Conservation (phyloP, 1,140 invertebrate species). For the Brachionus asplanchnoidis region DNA sequence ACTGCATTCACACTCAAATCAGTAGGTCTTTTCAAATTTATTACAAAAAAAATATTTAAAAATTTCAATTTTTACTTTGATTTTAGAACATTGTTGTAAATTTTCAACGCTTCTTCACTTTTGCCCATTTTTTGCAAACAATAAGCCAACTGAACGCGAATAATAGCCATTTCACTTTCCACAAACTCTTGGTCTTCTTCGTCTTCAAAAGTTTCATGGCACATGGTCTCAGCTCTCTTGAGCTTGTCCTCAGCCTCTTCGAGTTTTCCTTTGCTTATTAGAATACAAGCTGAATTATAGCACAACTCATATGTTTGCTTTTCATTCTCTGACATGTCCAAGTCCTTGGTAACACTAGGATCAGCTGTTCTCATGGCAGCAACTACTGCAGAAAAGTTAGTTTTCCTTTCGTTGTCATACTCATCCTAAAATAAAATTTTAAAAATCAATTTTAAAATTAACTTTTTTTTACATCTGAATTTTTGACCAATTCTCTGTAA, state of each 20-base stretch:
- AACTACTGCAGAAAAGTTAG: conserved; percentile 82
- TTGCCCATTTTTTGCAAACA: conserved; percentile 70
- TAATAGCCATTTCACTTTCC: conserved; percentile 78
- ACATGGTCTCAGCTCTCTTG: conserved; percentile 71
- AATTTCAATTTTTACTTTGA: conserved; percentile 49
- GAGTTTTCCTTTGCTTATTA: conserved; percentile 68
- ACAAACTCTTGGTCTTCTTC: conserved; percentile 82
- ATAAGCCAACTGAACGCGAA: conserved; percentile 81
- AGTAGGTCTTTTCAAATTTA: conserved; percentile 50
- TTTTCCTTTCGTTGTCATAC: conserved; percentile 84
- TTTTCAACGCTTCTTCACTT: conserved; percentile 62
- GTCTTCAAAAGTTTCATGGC: conserved; percentile 74
- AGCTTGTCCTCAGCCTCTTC: conserved; percentile 75
- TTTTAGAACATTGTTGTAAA: conserved; percentile 74
- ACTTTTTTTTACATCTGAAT: conserved; percentile 47
- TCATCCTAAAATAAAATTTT: conserved; percentile 64
- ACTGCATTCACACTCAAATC: conserved; percentile 80
- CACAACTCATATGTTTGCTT: conserved; percentile 76
- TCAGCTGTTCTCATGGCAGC: conserved; percentile 53
- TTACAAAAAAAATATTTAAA: neutral
- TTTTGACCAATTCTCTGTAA: conserved; percentile 65
- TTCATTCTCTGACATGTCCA: conserved; percentile 60
- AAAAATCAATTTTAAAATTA: conserved; percentile 49
- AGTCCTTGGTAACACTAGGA: conserved; percentile 49
- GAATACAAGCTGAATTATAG: conserved; percentile 79